Evolutionary conservation across 37 sponge, comb jelly and placozoan species (phyloP).

Genomic region (Ianthella basta): DNA sequence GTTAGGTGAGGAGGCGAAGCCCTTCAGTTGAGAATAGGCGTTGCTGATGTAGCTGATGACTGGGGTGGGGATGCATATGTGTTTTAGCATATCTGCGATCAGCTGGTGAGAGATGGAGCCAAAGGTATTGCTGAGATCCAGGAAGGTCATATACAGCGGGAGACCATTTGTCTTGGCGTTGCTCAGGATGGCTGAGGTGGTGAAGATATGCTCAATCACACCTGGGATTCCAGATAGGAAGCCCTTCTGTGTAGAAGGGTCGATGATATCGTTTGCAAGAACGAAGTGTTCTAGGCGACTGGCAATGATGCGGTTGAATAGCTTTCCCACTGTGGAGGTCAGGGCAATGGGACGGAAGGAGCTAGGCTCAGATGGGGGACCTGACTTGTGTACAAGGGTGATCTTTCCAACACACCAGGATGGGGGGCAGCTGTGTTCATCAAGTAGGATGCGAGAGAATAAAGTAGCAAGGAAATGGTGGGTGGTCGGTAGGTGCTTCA

Average conservation of each 20-base stretch:
- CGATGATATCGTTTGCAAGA: not conserved
- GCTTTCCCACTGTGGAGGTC: not conserved
- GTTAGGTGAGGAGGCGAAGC: not conserved
- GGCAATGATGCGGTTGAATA: constrained; percentile 33
- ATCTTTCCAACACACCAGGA: constrained; percentile 36
- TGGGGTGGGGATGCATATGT: constrained; percentile 3
- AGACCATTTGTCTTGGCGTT: constrained; percentile 37
- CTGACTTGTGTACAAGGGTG: not conserved
- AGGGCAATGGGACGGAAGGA: constrained; percentile 6
- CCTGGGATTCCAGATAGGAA: constrained; percentile 33
- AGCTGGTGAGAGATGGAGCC: constrained; percentile 35
- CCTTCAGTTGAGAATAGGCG: constrained; percentile 24
- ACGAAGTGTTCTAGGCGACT: constrained; percentile 21
- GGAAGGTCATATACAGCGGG: constrained; percentile 35
- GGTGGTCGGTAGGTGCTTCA: constrained; percentile 38
- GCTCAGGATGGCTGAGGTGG: constrained; percentile 27
- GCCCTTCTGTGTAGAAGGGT: constrained; percentile 22
- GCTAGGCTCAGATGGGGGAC: not conserved
- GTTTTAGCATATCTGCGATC: not conserved
- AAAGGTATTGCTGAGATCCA: constrained; percentile 57
- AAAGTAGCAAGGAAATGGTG: constrained; percentile 49
- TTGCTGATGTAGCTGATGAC: not conserved
- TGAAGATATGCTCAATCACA: constrained; percentile 41
- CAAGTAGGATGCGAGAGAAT: constrained; percentile 49
- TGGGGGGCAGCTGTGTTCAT: constrained; percentile 17